Evolutionary conservation across 2,888 invertebrate genomes (phyloP).

Genomic region (Ceraclea dissimilis): DNA sequence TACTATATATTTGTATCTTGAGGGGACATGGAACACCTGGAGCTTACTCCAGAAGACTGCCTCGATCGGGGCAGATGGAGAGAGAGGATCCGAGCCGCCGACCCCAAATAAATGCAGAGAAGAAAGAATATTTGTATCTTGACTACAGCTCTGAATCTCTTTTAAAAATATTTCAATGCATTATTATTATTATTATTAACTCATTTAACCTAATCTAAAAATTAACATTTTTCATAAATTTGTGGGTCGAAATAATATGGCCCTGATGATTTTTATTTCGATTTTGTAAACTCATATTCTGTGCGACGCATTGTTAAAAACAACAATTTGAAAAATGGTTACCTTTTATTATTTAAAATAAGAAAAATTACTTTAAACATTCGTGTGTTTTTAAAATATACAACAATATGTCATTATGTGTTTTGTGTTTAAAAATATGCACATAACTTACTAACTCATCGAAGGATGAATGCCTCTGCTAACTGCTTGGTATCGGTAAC

Average conservation of each 20-base stretch:
- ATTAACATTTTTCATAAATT: conserved; percentile 8
- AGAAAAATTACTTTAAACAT: background rate
- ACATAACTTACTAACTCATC: conserved; percentile 8
- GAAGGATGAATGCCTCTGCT: background rate
- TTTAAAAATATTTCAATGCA: too few relatives aligned
- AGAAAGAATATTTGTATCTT: too few relatives aligned
- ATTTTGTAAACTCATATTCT: too few relatives aligned
- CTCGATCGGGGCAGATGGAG: too few relatives aligned
- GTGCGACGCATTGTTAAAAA: conserved; percentile 2
- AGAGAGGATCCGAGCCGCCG: too few relatives aligned
- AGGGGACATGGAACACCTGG: too few relatives aligned
- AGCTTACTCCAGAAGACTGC: too few relatives aligned
- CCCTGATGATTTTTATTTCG: background rate
- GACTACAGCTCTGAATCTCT: too few relatives aligned
- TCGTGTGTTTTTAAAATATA: background rate
- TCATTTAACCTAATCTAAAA: conserved; percentile 10
- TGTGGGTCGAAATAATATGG: background rate
- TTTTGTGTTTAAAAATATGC: conserved; percentile 8
- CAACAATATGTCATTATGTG: background rate
- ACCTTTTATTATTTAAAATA: background rate
- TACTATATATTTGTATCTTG: too few relatives aligned
- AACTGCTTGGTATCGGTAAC: too few relatives aligned
- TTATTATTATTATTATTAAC: too few relatives aligned
- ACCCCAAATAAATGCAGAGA: too few relatives aligned
- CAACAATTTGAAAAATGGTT: background rate